Base-by-base conservation (phyloP, 2,888 invertebrate species). In the Netelia virgata region DNA sequence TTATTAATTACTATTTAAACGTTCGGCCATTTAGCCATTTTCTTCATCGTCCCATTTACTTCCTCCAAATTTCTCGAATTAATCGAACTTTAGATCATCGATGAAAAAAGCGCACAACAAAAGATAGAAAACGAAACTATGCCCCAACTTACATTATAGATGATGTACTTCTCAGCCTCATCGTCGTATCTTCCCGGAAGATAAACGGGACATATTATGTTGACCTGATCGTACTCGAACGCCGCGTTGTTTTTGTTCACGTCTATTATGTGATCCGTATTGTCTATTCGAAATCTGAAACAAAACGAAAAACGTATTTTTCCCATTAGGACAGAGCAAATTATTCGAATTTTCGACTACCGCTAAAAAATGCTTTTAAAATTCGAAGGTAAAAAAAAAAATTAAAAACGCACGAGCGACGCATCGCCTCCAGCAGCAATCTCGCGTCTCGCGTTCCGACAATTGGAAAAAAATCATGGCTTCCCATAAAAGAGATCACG, bases 211-310 rank as follows among this genome's bases (percentile, higher is more conserved):
- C 98, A 98, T 93, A 98, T 98, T 94, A 98, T 97, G 93, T 98
- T 98, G 91, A 98, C 98, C 95, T 98, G 98, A 94, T 98, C 98
- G 94, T 98, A 98, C 94, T 98, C 98, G 94, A 98, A 98, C 92
- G 97, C 97, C 89, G 97, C 96, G 94, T 98, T 98, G 89, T 98
- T 97, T 94, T 97, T 97, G 95, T 98, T 98, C 91, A 98, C 97
- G 94, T 98, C 98, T 94, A 98, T 98, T 94, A 98, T 98, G 94
- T 98, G 98, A 94, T 98, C 98, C 69, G 98, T 98, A 94, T 98
- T 98, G 95, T 98, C 98, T 96, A 98, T 98, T 94, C 98, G 97
- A 95, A 98, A 98, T 96, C 96, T 95, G 95, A 88, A 94, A 94
- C 90, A 92, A 90, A 92, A 83, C 87, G 88, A 87, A 86, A 80